Conservation (phyloP, 2,888 invertebrate species). For the Metopia argyrocephala region DNA sequence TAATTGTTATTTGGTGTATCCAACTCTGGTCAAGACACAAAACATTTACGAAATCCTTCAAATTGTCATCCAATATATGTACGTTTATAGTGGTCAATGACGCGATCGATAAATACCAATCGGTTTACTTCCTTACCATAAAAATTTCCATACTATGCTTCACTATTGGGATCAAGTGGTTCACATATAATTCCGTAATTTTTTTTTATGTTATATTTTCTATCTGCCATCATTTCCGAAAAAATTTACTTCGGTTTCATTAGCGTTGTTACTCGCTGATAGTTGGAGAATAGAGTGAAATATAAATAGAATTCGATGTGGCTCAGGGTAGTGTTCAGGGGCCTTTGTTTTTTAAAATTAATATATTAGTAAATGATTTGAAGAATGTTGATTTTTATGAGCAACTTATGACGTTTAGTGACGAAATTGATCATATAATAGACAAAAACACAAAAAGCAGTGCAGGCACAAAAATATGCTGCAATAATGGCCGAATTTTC, state of each 20-base stretch:
- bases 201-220: constrained; percentile 9
- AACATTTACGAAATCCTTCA: constrained; percentile 39
- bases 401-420: too few relatives aligned
- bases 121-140: constrained; percentile 35
- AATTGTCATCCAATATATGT: constrained; percentile 60
- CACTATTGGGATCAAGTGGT: constrained; percentile 61
- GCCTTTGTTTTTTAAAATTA: too few relatives aligned
- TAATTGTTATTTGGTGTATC: constrained; percentile 51
- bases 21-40: constrained; percentile 39
- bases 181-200: constrained; percentile 8
- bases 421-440: too few relatives aligned
- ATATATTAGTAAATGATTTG: too few relatives aligned
- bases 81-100: constrained; percentile 64
- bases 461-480: too few relatives aligned
- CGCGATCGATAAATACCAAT: constrained; percentile 66
- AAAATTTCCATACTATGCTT: constrained; percentile 69
- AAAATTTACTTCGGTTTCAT: constrained; percentile 10
- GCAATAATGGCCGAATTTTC: too few relatives aligned
- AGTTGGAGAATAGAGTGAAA: too few relatives aligned
- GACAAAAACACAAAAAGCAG: too few relatives aligned
- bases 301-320: too few relatives aligned
- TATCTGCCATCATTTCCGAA: constrained; percentile 4
- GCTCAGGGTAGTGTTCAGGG: too few relatives aligned
- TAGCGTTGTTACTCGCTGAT: too few relatives aligned
- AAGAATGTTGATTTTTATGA: too few relatives aligned